Percentiles rank a stretch among this genome's conserved stretches.
Evolutionary conservation across 2,888 invertebrate genomes (phyloP).

Genomic region (Synanthedon formicaeformis): DNA sequence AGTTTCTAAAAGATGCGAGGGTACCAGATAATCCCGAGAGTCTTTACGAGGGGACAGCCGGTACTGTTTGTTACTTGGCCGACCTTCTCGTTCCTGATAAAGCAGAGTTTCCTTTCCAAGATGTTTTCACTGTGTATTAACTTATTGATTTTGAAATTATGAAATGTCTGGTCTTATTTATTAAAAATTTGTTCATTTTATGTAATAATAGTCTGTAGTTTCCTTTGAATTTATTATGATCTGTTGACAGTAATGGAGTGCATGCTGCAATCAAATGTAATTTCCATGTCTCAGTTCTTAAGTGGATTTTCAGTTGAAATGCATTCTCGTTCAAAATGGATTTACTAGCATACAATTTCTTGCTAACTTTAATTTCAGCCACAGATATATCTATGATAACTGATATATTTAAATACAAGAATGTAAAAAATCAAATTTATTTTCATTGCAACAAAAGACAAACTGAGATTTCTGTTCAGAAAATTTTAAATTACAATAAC

Average conservation of each 20-base stretch:
- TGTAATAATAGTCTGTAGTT: not conserved
- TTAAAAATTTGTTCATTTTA: slow-evolving; percentile 2
- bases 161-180: slow-evolving; percentile 2
- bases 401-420: slow-evolving; percentile 38
- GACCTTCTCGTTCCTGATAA: slow-evolving; percentile 80
- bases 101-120: slow-evolving; percentile 87
- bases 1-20: slow-evolving; percentile 75
- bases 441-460: slow-evolving; percentile 27
- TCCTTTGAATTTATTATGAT: slow-evolving; percentile 14
- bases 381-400: slow-evolving; percentile 19
- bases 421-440: slow-evolving; percentile 28
- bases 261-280: slow-evolving; percentile 17
- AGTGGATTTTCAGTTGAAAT: not conserved
- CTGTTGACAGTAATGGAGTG: slow-evolving; percentile 34
- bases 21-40: slow-evolving; percentile 86
- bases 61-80: slow-evolving; percentile 84
- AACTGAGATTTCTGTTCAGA: slow-evolving; percentile 18
- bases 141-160: not conserved
- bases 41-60: slow-evolving; percentile 88
- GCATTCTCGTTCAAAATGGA: slow-evolving; percentile 11
- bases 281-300: slow-evolving; percentile 24
- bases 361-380: slow-evolving; percentile 11
- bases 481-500: slow-evolving; percentile 21
- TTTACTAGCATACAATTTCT: slow-evolving; percentile 6
- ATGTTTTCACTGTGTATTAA: slow-evolving; percentile 67